phyloP scores from a whole-genome alignment of 2,797 vertebrate species.

The Taeniopygia guttata region DNA sequence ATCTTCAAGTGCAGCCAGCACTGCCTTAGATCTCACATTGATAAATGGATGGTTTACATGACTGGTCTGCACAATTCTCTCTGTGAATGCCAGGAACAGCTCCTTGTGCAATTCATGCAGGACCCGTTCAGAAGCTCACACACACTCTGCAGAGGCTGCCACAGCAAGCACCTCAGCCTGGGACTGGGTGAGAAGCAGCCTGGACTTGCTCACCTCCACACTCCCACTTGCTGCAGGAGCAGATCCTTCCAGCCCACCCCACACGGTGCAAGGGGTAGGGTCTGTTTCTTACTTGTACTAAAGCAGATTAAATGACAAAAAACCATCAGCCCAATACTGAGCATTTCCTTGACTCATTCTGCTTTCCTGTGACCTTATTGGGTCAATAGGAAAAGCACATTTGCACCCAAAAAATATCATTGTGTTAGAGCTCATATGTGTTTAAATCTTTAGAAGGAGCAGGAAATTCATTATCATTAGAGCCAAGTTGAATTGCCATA shows the following conservation, averaged over 20 bases:
- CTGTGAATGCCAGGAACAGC: neutral
- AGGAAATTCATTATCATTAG: neutral
- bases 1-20: neutral
- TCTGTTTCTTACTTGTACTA: neutral
- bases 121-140: neutral
- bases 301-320: neutral
- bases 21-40: neutral
- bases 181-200: neutral
- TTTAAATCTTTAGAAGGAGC: neutral
- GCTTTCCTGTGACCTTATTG: neutral
- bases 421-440: neutral
- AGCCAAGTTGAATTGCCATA: neutral
- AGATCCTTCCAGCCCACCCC: neutral
- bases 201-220: neutral
- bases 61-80: neutral
- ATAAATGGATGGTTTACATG: neutral
- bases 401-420: neutral
- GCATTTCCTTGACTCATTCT: neutral
- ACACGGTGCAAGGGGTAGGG: fast-evolving
- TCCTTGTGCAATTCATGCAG: neutral
- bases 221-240: neutral
- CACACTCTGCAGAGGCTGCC: neutral
- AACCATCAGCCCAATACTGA: neutral
- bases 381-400: neutral
- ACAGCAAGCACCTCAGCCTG: neutral